phyloP scores from a whole-genome alignment of 1,140 invertebrate genomes.

The Galleria mellonella region DNA sequence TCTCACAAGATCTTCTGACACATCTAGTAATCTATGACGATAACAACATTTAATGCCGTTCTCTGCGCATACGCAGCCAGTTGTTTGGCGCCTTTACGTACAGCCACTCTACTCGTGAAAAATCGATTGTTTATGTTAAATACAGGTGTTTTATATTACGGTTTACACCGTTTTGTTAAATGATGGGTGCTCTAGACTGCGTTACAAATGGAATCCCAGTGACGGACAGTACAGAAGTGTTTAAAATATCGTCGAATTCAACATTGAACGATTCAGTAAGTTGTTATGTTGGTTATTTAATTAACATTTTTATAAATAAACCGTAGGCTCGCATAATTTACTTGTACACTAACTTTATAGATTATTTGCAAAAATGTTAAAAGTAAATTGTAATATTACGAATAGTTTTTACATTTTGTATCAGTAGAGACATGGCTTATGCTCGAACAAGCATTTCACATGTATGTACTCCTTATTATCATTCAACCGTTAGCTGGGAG shows the following conservation, averaged over 20 bases:
- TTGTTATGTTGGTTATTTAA: conserved; percentile 8
- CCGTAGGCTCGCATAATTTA: too few species aligned
- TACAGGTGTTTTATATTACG: not conserved
- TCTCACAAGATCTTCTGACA: not conserved
- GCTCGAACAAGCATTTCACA: too few species aligned
- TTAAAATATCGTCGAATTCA: conserved; percentile 40
- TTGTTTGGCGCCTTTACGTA: not conserved
- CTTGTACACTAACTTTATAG: too few species aligned
- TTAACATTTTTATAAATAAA: too few species aligned
- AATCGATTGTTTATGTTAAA: not conserved
- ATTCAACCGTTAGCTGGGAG: too few species aligned
- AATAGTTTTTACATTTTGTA: too few species aligned
- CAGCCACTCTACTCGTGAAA: not conserved
- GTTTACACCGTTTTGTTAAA: not conserved
- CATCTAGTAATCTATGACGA: not conserved
- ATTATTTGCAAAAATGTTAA: too few species aligned
- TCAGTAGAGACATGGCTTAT: too few species aligned
- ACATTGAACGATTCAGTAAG: conserved; percentile 45
- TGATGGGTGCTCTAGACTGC: conserved; percentile 55
- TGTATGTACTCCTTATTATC: too few species aligned
- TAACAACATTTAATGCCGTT: not conserved
- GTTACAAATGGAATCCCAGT: conserved; percentile 28
- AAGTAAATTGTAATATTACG: too few species aligned
- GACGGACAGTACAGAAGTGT: conserved; percentile 50
- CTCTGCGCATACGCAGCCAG: conserved; percentile 4